Evolutionary conservation across 2,888 invertebrate species (phyloP).

Genomic region (Drosophila subsilvestris): DNA sequence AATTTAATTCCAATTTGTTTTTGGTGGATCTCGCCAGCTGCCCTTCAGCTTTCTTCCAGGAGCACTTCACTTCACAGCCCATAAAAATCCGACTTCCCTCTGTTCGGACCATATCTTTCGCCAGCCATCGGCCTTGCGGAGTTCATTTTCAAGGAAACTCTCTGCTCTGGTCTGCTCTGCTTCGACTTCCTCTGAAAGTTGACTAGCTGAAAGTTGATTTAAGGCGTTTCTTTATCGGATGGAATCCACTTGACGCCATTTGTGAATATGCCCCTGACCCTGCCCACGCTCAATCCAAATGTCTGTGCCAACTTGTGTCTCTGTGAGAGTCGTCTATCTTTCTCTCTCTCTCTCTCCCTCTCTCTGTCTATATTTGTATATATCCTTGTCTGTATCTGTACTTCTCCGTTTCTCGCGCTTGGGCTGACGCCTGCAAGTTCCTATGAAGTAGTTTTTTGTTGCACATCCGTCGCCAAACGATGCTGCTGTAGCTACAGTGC

Average conservation of each 20-base stretch:
- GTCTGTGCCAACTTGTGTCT: conserved; percentile 1
- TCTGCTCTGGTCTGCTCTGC: neutral
- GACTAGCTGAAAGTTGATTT: conserved; percentile 8
- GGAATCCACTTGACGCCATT: conserved; percentile 34
- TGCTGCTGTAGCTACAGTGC: neutral
- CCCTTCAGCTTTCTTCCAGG: neutral
- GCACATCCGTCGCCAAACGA: neutral
- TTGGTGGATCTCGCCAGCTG: too few relatives aligned
- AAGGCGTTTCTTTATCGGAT: conserved; percentile 25
- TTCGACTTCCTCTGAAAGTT: neutral
- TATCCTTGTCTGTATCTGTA: conserved; percentile 11
- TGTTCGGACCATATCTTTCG: neutral
- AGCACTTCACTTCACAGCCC: neutral
- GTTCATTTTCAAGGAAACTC: conserved; percentile 1
- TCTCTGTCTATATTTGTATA: neutral
- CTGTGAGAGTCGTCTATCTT: too few relatives aligned
- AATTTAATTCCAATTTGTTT: too few relatives aligned
- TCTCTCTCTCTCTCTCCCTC: neutral
- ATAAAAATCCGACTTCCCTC: neutral
- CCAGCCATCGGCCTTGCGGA: neutral
- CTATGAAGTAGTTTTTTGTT: neutral
- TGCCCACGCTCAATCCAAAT: conserved; percentile 20
- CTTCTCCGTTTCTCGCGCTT: neutral
- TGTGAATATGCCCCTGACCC: conserved; percentile 25
- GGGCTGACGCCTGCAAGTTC: conserved; percentile 19